These are phyloP conservation scores for Lasius platythorax DNA, from an alignment of 2,888 invertebrate genomes.

Conservation along the genomic window DNA sequence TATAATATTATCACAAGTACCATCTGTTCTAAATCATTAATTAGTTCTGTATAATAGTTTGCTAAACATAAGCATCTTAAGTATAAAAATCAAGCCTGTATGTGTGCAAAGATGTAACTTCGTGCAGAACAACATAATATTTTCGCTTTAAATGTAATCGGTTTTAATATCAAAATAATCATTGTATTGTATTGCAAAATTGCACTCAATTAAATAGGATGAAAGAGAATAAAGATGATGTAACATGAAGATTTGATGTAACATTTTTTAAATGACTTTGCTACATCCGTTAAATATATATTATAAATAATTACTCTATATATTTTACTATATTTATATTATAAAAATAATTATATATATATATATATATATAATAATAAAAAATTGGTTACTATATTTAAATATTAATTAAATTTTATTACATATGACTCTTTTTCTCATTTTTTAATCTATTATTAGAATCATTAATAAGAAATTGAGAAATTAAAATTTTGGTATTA, in stretches of 20 bases:
- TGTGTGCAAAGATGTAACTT: background rate
- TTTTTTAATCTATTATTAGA: background rate
- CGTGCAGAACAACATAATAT: background rate
- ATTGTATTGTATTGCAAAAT: background rate
- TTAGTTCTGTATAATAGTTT: background rate
- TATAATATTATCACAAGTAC: background rate
- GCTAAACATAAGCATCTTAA: background rate
- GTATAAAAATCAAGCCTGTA: background rate
- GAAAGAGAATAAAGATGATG: no score
- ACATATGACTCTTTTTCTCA: background rate
- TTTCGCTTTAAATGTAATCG: background rate
- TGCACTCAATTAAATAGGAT: no score
- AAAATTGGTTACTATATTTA: background rate
- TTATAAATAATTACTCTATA: no score
- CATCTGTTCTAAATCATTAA: background rate
- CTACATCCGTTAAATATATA: no score
- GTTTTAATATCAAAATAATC: background rate
- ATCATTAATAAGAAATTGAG: background rate
- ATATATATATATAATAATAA: no score
- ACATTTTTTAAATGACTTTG: no score
- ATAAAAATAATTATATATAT: no score
- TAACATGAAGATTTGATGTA: no score
- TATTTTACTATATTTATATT: no score
- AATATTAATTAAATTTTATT: background rate
- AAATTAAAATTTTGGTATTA: background rate